Evolutionary conservation across 2,797 vertebrate genomes (phyloP).

Genomic region (Pipistrellus kuhlii): DNA sequence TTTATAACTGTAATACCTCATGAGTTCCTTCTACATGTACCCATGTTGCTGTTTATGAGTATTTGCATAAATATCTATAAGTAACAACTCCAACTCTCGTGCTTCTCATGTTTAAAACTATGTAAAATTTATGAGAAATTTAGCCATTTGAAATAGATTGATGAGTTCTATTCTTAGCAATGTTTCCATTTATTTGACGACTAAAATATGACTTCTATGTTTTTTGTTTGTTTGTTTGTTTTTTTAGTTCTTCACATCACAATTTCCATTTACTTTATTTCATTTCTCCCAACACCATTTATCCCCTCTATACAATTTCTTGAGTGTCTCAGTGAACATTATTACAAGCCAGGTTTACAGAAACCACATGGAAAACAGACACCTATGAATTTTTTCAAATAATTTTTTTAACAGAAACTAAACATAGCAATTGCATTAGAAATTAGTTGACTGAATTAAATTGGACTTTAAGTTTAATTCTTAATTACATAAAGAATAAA

Average conservation of each 20-base stretch:
- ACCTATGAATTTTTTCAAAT: background rate
- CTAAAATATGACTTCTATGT: conserved; percentile 3
- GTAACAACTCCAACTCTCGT: background rate
- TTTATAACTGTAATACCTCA: background rate
- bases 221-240: too few species aligned
- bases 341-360: background rate
- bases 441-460: conserved; percentile 29
- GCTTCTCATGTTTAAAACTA: background rate
- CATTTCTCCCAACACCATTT: too few species aligned
- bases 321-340: background rate
- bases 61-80: background rate
- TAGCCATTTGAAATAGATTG: background rate
- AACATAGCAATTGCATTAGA: background rate
- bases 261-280: too few species aligned
- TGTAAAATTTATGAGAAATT: background rate
- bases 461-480: conserved; percentile 28
- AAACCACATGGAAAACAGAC: background rate
- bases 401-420: background rate
- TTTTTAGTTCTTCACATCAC: too few species aligned
- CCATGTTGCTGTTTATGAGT: background rate
- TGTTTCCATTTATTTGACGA: background rate
- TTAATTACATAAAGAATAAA: conserved; percentile 30
- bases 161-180: background rate
- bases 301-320: background rate
- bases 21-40: background rate